phyloP scores from a whole-genome alignment of 2,113 vertebrate genomes.

The Patagioenas fasciata region DNA sequence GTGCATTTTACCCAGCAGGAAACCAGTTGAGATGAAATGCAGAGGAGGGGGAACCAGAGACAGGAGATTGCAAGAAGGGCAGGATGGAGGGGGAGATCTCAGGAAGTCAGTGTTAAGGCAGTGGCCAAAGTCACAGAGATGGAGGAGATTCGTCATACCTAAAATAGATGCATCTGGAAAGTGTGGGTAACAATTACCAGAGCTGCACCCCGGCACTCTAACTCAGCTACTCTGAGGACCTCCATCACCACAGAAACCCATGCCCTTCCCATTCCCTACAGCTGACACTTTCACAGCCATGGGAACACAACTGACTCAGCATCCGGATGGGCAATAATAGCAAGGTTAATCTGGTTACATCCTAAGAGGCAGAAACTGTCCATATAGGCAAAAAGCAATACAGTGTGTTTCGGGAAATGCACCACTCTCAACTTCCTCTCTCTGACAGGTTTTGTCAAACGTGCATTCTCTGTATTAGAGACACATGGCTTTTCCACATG shows the following conservation, averaged over 20 bases:
- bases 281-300: background rate
- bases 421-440: background rate
- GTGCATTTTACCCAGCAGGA: constrained; percentile 33
- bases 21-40: background rate
- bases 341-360: constrained; percentile 25
- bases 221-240: background rate
- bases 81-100: background rate
- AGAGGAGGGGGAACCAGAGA: background rate
- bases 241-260: background rate
- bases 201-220: background rate
- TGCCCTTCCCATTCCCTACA: background rate
- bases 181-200: background rate
- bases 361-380: background rate
- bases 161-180: background rate
- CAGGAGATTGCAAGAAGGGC: background rate
- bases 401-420: background rate
- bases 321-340: background rate
- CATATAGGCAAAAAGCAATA: background rate
- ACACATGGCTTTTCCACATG: background rate
- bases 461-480: background rate
- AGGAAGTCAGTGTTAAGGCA: background rate
- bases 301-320: constrained; percentile 19
- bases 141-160: background rate
- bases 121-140: background rate
- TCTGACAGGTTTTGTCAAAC: background rate